Evolutionary conservation across 35 echinoderm and acorn worm species (phyloP).

Genomic region (Apostichopus japonicus): DNA sequence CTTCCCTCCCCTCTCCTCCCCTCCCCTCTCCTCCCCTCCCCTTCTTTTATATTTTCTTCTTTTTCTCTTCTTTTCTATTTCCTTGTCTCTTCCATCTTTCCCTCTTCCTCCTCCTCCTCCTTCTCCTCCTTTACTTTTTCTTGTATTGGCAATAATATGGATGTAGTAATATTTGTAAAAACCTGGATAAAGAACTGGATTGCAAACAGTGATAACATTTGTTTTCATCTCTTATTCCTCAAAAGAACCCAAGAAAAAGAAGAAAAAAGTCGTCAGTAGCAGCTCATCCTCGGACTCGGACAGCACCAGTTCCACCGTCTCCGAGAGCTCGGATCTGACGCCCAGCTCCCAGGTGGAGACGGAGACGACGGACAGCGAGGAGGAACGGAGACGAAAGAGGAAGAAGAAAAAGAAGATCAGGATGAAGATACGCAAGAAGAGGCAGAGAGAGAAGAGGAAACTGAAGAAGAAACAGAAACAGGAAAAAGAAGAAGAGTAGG

Average conservation of each 20-base stretch:
- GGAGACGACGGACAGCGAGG: slow-evolving; percentile 74
- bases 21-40: too few species aligned
- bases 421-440: slow-evolving; percentile 66
- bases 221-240: too few species aligned
- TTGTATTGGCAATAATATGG: too few species aligned
- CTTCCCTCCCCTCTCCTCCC: too few species aligned
- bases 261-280: slow-evolving; percentile 54
- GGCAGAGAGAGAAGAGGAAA: slow-evolving; percentile 65
- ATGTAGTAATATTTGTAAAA: too few species aligned
- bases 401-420: slow-evolving; percentile 70
- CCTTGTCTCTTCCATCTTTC: too few species aligned
- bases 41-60: too few species aligned
- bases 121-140: too few species aligned
- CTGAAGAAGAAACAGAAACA: slow-evolving; percentile 61
- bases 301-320: slow-evolving; percentile 29
- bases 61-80: too few species aligned
- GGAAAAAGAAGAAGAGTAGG: slow-evolving; percentile 40
- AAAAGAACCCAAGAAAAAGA: slow-evolving; percentile 73
- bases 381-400: slow-evolving; percentile 56
- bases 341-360: slow-evolving; percentile 70
- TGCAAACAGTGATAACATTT: too few species aligned
- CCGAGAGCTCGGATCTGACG: slow-evolving; percentile 54
- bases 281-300: slow-evolving; percentile 59
- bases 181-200: too few species aligned
- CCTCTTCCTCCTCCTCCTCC: too few species aligned